Conservation (phyloP, 2,888 invertebrate species). For the Eueremaeus valkanovi region DNA sequence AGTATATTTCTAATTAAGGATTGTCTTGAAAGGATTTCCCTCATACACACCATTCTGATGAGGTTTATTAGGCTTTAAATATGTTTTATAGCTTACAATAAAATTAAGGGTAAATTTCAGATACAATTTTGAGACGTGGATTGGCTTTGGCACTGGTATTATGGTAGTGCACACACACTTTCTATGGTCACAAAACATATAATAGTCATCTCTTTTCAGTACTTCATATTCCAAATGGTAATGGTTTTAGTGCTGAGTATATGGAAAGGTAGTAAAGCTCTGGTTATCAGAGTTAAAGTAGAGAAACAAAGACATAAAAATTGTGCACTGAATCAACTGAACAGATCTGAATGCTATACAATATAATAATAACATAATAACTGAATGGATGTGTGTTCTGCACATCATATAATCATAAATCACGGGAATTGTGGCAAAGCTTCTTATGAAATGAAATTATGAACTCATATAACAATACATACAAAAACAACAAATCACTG, state of each 20-base stretch:
- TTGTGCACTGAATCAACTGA: not conserved
- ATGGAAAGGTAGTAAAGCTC: conserved; percentile 14
- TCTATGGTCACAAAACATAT: not conserved
- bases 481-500: too few species aligned
- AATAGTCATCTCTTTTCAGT: conserved; percentile 20
- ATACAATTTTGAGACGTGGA: not conserved
- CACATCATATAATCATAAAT: conserved; percentile 22
- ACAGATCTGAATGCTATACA: too few species aligned
- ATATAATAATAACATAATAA: not conserved
- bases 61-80: too few species aligned
- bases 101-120: not conserved
- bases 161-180: not conserved
- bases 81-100: not conserved
- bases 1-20: too few species aligned
- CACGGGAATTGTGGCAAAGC: not conserved
- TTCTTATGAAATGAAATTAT: too few species aligned
- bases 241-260: too few species aligned
- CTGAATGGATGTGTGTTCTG: not conserved
- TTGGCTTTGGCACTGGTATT: too few species aligned
- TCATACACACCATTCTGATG: too few species aligned
- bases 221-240: conserved; percentile 27
- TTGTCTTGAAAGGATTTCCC: too few species aligned
- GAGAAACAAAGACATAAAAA: not conserved
- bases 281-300: not conserved
- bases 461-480: too few species aligned